Percentiles rank a stretch among this genome's conserved stretches.
These are phyloP conservation scores for Caenorhabditis remanei DNA, from an alignment of 1,140 invertebrate genomes.

Conservation along the genomic window DNA sequence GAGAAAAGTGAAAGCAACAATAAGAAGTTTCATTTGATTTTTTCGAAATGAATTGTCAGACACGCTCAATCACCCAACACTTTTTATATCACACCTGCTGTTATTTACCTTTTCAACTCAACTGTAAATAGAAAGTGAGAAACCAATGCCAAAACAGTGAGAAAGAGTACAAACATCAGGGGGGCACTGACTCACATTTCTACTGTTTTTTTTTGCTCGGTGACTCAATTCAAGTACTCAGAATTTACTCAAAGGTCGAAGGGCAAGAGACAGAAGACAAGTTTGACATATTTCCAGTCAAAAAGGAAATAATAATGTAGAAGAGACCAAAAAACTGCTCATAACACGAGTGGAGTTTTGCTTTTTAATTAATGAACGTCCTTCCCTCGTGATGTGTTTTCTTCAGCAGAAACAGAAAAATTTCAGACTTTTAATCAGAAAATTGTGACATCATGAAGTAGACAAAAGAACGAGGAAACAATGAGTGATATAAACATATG, in stretches of 20 bases:
- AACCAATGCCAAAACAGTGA: not conserved
- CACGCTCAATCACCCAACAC: not conserved
- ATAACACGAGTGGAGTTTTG: not conserved
- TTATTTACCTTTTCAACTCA: not conserved
- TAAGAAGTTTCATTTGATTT: not conserved
- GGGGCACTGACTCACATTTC: not conserved
- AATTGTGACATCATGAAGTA: not conserved
- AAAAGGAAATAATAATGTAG: not conserved
- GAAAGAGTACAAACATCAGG: conserved; percentile 7
- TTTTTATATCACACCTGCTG: not conserved
- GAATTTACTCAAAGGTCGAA: too few relatives aligned
- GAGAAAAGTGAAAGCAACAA: not conserved
- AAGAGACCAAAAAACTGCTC: not conserved
- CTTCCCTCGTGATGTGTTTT: not conserved
- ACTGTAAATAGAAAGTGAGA: conserved; percentile 46
- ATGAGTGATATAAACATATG: not conserved
- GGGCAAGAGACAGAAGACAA: not conserved
- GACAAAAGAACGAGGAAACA: not conserved
- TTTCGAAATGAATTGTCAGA: not conserved
- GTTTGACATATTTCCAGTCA: too few relatives aligned
- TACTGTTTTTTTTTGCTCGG: conserved; percentile 21
- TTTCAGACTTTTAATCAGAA: not conserved
- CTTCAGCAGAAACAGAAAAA: not conserved
- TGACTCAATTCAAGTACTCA: not conserved
- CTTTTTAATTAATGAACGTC: not conserved